Evolutionary conservation across 2,797 vertebrate genomes (phyloP).

Genomic region (Anguilla anguilla): DNA sequence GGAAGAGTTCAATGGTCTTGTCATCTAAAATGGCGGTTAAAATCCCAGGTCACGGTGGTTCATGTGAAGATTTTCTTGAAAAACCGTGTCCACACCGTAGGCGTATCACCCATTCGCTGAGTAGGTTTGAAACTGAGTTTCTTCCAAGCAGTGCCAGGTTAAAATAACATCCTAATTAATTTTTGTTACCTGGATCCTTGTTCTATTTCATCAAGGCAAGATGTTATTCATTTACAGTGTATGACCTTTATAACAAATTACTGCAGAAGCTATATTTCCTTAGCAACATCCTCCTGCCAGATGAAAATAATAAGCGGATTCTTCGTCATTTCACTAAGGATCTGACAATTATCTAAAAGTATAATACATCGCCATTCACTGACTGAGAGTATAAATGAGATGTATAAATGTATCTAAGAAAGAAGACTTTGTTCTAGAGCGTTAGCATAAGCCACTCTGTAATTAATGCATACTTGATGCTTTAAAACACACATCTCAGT

Average conservation of each 20-base stretch:
- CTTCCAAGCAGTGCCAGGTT: background rate
- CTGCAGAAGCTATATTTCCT: background rate
- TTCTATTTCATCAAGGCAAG: background rate
- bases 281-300: background rate
- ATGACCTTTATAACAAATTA: background rate
- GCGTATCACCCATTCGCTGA: background rate
- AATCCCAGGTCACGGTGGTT: background rate
- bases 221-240: background rate
- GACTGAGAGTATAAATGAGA: background rate
- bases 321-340: background rate
- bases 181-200: background rate
- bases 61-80: background rate
- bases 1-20: background rate
- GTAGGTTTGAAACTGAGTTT: background rate
- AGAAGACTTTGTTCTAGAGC: background rate
- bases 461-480: background rate
- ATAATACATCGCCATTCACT: background rate
- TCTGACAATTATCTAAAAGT: background rate
- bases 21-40: background rate
- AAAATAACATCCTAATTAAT: background rate
- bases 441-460: background rate
- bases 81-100: background rate
- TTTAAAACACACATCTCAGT: background rate
- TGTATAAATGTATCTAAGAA: background rate
- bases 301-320: background rate